phyloP scores from a whole-genome alignment of 2,888 invertebrate genomes.

The Metallyticus violacea region DNA sequence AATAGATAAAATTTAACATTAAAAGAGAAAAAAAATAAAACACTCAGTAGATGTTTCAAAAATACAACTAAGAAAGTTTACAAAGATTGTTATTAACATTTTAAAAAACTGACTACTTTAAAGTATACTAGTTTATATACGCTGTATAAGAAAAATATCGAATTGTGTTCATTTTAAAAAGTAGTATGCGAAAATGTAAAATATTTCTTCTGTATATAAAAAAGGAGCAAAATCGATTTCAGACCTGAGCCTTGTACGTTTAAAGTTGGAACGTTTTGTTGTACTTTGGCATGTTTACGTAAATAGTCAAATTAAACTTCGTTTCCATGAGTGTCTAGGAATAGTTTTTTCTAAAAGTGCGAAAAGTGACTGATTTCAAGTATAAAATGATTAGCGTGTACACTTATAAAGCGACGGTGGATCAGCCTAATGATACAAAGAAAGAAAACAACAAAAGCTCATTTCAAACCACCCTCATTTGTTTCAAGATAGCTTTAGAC shows the following conservation, averaged over 20 bases:
- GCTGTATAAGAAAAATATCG: neutral
- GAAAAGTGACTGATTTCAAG: too few species aligned
- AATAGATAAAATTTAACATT: neutral
- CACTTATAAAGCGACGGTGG: neutral
- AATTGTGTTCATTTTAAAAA: neutral
- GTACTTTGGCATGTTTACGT: neutral
- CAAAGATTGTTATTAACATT: slow-evolving; percentile 1
- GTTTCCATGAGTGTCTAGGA: neutral
- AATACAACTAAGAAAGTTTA: slow-evolving; percentile 11
- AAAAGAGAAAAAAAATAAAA: neutral
- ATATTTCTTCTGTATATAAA: neutral
- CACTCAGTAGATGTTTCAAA: slow-evolving; percentile 5
- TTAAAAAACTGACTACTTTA: neutral
- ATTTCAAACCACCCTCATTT: neutral
- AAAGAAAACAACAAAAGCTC: neutral
- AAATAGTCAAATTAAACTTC: neutral
- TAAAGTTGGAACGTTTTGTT: neutral
- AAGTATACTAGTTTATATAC: neutral
- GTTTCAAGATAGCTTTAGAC: neutral
- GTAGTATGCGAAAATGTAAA: neutral
- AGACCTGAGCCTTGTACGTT: neutral
- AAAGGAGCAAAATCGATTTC: neutral
- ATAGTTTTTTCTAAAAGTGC: neutral
- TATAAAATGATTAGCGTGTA: neutral
- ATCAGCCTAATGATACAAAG: neutral